phyloP scores from a whole-genome alignment of 1,140 invertebrate genomes.

The Oscheius sp. region DNA sequence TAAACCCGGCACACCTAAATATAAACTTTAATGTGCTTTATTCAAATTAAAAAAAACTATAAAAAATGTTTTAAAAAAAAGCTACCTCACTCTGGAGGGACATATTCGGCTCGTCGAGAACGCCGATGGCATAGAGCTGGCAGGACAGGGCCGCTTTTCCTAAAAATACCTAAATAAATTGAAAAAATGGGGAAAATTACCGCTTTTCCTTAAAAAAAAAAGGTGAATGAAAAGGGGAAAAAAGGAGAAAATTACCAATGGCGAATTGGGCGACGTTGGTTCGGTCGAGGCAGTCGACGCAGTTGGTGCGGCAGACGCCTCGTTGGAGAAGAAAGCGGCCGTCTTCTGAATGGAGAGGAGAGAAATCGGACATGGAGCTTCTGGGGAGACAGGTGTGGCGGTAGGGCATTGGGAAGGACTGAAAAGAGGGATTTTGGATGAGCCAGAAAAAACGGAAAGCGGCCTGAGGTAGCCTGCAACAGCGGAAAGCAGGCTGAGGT shows the following conservation, averaged over 20 bases:
- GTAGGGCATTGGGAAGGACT: constrained; percentile 51
- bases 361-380: neutral
- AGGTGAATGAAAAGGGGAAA: constrained; percentile 2
- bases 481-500: too few relatives aligned
- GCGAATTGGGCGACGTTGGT: constrained; percentile 99
- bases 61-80: neutral
- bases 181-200: neutral
- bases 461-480: too few relatives aligned
- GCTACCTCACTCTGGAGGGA: constrained; percentile 42
- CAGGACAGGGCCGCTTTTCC: constrained; percentile 83
- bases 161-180: constrained; percentile 21
- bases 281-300: constrained; percentile 96
- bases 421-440: constrained; percentile 27
- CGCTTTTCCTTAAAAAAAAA: constrained; percentile 17
- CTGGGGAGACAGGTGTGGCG: constrained; percentile 30
- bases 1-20: constrained; percentile 72
- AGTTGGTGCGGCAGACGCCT: constrained; percentile 92
- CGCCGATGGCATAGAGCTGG: constrained; percentile 79
- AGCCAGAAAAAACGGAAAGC: too few relatives aligned
- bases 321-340: constrained; percentile 69
- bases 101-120: constrained; percentile 74
- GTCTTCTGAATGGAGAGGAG: constrained; percentile 39
- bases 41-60: neutral
- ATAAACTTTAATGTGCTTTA: too few relatives aligned
- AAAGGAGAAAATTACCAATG: constrained; percentile 71